A percentile compares a stretch with the other conserved stretches of the same genome.
These are phyloP conservation scores for Sebastes diploproa DNA, from an alignment of 2,797 vertebrate genomes.

Conservation along the genomic window DNA sequence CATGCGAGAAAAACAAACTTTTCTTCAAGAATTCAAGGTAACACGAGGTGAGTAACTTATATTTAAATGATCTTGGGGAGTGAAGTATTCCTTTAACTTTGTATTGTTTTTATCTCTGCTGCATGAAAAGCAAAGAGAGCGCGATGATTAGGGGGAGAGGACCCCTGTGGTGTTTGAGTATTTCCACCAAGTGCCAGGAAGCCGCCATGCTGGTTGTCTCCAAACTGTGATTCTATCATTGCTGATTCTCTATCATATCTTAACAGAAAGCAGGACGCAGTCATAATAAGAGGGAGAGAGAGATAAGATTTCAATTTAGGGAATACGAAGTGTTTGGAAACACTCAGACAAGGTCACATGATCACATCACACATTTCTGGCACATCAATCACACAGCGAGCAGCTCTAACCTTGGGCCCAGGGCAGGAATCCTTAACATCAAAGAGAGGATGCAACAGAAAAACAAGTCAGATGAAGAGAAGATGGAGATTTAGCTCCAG, in stretches of 20 bases:
- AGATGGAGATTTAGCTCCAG: constrained; percentile 29
- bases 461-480: constrained; percentile 40
- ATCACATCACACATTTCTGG: constrained; percentile 39
- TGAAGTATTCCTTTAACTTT: not conserved
- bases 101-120: not conserved
- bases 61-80: not conserved
- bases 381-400: constrained; percentile 34
- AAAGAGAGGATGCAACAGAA: constrained; percentile 49
- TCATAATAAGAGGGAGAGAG: not conserved
- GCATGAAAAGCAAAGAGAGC: not conserved
- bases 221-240: not conserved
- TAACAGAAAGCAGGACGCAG: not conserved
- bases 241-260: not conserved
- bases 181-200: constrained; percentile 9
- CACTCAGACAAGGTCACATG: not conserved
- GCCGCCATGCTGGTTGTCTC: constrained; percentile 14
- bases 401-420: constrained; percentile 81
- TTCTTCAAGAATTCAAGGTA: not conserved
- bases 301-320: not conserved
- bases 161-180: not conserved
- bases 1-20: not conserved
- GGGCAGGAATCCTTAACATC: constrained; percentile 72
- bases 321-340: not conserved
- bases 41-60: not conserved
- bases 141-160: not conserved